Evolutionary conservation across 2,888 invertebrate species (phyloP), one percentile per base, ranked within the genome.

Genomic region (Alloscopus bannaensis): DNA sequence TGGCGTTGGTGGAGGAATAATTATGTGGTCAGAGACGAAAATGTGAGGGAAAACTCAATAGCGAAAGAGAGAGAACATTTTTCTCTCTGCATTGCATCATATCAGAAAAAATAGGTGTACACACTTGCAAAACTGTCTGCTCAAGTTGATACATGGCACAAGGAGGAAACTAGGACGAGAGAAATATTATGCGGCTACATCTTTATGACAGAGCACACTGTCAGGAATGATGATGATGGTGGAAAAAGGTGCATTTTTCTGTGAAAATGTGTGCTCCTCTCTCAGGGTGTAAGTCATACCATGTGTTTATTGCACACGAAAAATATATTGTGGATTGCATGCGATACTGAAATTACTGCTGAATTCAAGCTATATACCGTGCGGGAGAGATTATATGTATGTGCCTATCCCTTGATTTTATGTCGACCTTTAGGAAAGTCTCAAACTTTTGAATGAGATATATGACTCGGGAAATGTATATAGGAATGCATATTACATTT

Each of bases 1-100:
- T 59, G 59, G 59, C 55, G 59, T 59, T 59, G 13, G 59, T 59
- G 55, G 55, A 59, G 28, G 24, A 55, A 18, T 55, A 8, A 42
- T 42, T 1, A n/a, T n/a, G 42, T 42, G 42, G 42, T 42, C 42
- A 42, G 18, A 18, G 13, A 18, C 42, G 26, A n/a, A 47, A 11
- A n/a, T 26, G 26, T 24, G 26, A 26, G 24, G 55, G 47, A n/a
- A 13, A 47, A n/a, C 47, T n/a, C 6, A n/a, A 55, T 13, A 26
- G 28, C 8, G 11, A 55, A 55, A 55, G 16, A 26, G 18, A 55
- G 55, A 28, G 16, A 55, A 28, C 28, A 55, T 55, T 11, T 24
- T 28, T 26, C 28, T 18, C 18, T 11, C 55, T 18, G 22, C 50
- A 18, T 18, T 50, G 22, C 50, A 50, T 50, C 50, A 50, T n/a